Base-by-base conservation (phyloP, 2,797 vertebrate genomes). In the Megalops cyprinoides region DNA sequence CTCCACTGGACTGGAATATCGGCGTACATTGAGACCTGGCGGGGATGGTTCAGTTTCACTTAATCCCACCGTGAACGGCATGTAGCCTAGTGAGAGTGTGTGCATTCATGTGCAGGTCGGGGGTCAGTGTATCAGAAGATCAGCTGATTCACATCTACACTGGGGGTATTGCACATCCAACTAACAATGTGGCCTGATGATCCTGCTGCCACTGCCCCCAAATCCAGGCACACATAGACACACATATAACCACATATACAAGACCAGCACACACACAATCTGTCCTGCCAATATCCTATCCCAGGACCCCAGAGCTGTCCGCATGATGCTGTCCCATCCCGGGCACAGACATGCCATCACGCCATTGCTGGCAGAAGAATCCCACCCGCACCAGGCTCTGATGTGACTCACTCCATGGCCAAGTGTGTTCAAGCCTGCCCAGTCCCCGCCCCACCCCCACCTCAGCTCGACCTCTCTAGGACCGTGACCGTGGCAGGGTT, bases 231-330 rank as follows among this genome's bases (percentile, higher is more conserved):
- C n/a, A n/a, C n/a, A n/a, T n/a, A n/a, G n/a, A n/a, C n/a, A n/a
- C n/a, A n/a, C n/a, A n/a, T n/a, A n/a, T n/a, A n/a, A n/a, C 2
- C 25, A 18, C 56, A 20, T 5, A 60, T n/a, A n/a, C n/a, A n/a
- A n/a, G n/a, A n/a, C n/a, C n/a, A n/a, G n/a, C 25, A 23, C 25
- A 55, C 56, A 20, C 9, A n/a, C n/a, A n/a, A n/a, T n/a, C n/a
- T n/a, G n/a, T n/a, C n/a, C n/a, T n/a, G n/a, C n/a, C n/a, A n/a
- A n/a, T n/a, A n/a, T n/a, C n/a, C n/a, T n/a, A n/a, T n/a, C n/a
- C n/a, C n/a, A n/a, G n/a, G n/a, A n/a, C n/a, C n/a, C n/a, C 25
- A 46, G 74, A 76, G 55, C 9, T 76, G 74, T n/a, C 15, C 25
- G 28, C 49, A 25, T 23, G 74, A 48, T 76, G 48, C 51, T 6